Evolutionary conservation across 2,888 invertebrate genomes (phyloP), one percentile per base, ranked within the genome.

Genomic region (Panopea generosa): DNA sequence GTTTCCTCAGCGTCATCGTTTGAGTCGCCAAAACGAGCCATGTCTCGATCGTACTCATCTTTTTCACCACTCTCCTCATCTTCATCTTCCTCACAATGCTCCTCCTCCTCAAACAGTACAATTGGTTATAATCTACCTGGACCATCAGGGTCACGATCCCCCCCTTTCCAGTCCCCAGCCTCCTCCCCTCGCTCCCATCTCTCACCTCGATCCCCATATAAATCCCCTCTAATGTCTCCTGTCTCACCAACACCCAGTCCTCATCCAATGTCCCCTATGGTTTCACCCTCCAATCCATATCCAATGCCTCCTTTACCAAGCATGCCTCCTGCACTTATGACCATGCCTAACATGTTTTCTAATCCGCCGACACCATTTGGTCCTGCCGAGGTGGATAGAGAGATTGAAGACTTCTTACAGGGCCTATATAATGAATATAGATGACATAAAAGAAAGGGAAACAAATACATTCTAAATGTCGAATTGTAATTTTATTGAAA

Each of bases 381-480:
- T 33, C 6, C 33, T 49, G 72, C 72, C 18, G 86, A 84, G 6
- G 56, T 56, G 16, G 89, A 89, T 57, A 65, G 84, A 16, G 89
- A 89, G 72, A 87, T 89, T 67, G 89, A 89, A 55, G 88, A 89
- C 24, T 89, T 89, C 60, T 74, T 89, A 18, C 82, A 88, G 56
- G 87, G 88, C 40, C 72, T 89, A 20, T 77, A 72, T 57, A 57
- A 40, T 65, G 68, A 77, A 20, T 72, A 69, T 27, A 68, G 68
- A 72, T 77, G 61, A 77, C 67, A 24, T 22, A 26, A 38, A 29
- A 47, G n/a, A n/a, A n/a, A 40, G 40, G 9, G 7, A 7, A 40
- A 40, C 40, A 40, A 14, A 7, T 11, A 14, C 40, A 40, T 11
- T 7, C 14, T 40, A 14, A 40, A 40, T 40, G 16, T 40, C 9